Conservation (phyloP, 2,113 vertebrate species). For the Piliocolobus tephrosceles region DNA sequence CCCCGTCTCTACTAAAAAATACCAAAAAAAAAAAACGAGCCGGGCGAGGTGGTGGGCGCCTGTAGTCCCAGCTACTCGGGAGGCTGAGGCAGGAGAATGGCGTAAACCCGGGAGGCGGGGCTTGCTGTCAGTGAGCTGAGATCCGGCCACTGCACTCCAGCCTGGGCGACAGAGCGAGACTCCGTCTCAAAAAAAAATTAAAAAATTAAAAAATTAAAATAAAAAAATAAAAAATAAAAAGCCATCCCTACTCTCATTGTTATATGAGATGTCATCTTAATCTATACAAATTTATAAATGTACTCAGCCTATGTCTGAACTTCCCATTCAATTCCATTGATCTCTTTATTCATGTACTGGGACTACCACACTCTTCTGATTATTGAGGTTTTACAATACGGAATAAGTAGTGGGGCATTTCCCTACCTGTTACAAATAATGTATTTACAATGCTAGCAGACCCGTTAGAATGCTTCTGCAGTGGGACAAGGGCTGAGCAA, state of each 20-base stretch:
- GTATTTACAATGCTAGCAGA: not conserved
- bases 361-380: not conserved
- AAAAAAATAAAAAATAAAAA: not conserved
- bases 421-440: not conserved
- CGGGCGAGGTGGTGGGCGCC: no score
- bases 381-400: not conserved
- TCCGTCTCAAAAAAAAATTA: no score
- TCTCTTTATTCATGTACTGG: not conserved
- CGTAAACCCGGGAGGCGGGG: no score
- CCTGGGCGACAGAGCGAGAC: no score
- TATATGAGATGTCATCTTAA: not conserved
- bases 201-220: no score
- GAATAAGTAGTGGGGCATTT: not conserved
- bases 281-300: not conserved
- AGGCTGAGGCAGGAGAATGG: no score
- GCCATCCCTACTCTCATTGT: not conserved
- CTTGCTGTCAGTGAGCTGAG: no score
- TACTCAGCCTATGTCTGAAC: not conserved
- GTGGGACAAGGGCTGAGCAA: not conserved
- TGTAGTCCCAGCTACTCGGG: no score
- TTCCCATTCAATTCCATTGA: not conserved
- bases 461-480: not conserved
- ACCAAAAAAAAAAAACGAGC: no score
- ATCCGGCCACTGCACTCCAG: no score
- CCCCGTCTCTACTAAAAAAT: no score